Evolutionary conservation across 2,888 invertebrate genomes (phyloP), one percentile per base, ranked within the genome.

Genomic region (Norana najaformis): DNA sequence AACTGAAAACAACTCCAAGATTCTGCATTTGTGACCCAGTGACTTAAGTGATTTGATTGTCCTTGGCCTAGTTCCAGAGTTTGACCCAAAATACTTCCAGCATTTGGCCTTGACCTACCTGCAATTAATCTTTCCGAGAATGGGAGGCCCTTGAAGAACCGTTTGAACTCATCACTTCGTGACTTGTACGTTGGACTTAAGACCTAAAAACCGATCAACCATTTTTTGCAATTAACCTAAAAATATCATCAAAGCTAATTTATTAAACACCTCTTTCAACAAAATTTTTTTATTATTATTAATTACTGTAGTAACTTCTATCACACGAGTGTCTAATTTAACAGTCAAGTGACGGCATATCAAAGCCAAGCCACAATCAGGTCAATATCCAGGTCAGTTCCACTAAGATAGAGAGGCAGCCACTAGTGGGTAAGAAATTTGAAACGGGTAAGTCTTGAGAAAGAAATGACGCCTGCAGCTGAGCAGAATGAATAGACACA

Each of bases 121-220:
- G 98, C 98, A 94, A 98, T 97, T 92, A 98, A 96, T 93, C 98
- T 96, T 95, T 98, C 98, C 93, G 98, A 97, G 91, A 96, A 96
- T 0, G 98, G 98, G 92, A 98, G 96, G 91, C 97, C 97, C 95
- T 97, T 98, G 95, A 99, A 99, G 91, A 98, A 96, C 94, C 97
- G 96, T 94, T 97, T 98, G 95, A 98, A 98, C 95, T 98, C 98
- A 93, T 97, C 97, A 8, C 97, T 97, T 93, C 98, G 96, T 91
- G 97, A 97, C 95, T 98, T 98, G 95, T 99, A 99, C 0, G 97
- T 98, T 83, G 98, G 98, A 92, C 93, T 94, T 89, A 95, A 92
- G 92, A 95, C 94, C 95, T 95, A 93, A 23, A 82, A 35, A n/a
- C 14, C 82, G 14, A 36, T 39, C 3, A 69, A 2, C 30, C 30